Percentiles rank a stretch among this genome's conserved stretches.
Conservation (phyloP, 2,113 vertebrate genomes). For the Thoracochromis brauschi region DNA sequence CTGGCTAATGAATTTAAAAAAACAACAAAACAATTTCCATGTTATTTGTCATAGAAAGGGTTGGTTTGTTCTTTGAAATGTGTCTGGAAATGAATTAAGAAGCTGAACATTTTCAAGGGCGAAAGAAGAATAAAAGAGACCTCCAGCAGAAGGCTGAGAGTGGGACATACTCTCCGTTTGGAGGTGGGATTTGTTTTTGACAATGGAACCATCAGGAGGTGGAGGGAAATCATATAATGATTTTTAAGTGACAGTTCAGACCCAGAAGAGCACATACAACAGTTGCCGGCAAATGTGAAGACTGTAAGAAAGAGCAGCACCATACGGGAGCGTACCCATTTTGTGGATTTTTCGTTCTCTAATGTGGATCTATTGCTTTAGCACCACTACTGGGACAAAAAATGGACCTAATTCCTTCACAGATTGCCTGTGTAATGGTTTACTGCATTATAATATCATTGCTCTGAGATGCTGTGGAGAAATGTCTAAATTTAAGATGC, state of each 20-base stretch:
- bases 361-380: neutral
- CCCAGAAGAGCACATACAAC: neutral
- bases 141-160: neutral
- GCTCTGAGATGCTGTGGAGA: conserved; percentile 9
- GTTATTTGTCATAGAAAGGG: neutral
- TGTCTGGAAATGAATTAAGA: neutral
- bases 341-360: neutral
- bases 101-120: neutral
- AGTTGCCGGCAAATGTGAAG: neutral
- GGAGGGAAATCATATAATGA: neutral
- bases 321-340: neutral
- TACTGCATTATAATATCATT: neutral
- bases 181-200: conserved; percentile 3
- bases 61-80: neutral
- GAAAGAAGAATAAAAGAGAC: neutral
- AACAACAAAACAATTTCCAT: neutral
- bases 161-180: neutral
- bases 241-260: neutral
- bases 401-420: neutral
- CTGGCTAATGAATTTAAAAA: neutral
- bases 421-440: neutral
- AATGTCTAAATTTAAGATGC: conserved; percentile 22
- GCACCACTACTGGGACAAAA: neutral
- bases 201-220: neutral
- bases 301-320: neutral